Percentiles rank a stretch among this genome's conserved stretches.
phyloP scores from a whole-genome alignment of 92 coral and sea anemone genomes.

The Anthopleura xanthogrammica region DNA sequence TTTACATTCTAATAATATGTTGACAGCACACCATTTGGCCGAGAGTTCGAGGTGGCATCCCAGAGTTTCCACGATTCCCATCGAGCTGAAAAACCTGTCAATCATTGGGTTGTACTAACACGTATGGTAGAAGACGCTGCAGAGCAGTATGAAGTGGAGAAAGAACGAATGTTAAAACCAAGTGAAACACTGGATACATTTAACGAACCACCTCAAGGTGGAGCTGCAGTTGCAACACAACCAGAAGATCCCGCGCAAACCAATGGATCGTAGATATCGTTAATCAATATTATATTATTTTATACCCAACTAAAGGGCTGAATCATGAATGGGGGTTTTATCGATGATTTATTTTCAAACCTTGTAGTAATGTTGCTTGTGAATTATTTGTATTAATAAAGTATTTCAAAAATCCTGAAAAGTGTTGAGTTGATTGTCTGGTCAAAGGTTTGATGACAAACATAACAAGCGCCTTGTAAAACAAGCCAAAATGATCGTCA shows the following conservation, averaged over 20 bases:
- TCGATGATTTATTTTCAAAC: not conserved
- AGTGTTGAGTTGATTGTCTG: too few relatives aligned
- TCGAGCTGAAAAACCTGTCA: constrained; percentile 87
- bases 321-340: not conserved
- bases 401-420: not conserved
- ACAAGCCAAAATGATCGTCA: too few relatives aligned
- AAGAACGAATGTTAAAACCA: constrained; percentile 65
- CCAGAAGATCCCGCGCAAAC: constrained; percentile 18
- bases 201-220: constrained; percentile 36
- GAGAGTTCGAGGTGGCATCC: constrained; percentile 87
- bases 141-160: constrained; percentile 56
- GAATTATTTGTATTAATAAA: not conserved
- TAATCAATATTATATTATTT: not conserved
- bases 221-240: not conserved
- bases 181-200: constrained; percentile 35
- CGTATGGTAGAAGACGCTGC: constrained; percentile 79
- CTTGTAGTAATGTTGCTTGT: not conserved
- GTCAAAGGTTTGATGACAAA: too few relatives aligned
- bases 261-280: constrained; percentile 1
- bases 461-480: too few relatives aligned
- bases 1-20: not conserved
- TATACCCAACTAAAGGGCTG: not conserved
- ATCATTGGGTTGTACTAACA: constrained; percentile 89
- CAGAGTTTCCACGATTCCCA: constrained; percentile 90
- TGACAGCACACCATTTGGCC: constrained; percentile 92